phyloP scores from a whole-genome alignment of 2,888 invertebrate genomes.

The Endotricha flammealis region DNA sequence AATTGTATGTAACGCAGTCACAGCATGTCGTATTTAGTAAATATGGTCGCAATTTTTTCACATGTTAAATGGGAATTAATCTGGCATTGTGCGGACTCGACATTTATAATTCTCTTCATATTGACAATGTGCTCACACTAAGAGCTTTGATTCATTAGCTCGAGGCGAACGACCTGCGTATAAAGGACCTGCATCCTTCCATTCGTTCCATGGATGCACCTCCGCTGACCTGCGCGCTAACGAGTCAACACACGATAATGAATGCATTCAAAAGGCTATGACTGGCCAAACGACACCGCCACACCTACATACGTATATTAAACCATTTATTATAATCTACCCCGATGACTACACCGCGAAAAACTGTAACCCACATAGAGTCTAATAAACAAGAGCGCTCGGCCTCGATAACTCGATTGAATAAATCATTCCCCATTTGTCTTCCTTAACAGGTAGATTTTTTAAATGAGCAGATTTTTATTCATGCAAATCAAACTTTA shows the following conservation, averaged over 20 bases:
- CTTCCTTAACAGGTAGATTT: constrained; percentile 68
- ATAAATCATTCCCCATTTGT: constrained; percentile 66
- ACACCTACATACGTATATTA: constrained; percentile 38
- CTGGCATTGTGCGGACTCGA: constrained; percentile 54
- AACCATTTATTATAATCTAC: constrained; percentile 38
- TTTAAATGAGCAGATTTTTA: constrained; percentile 66
- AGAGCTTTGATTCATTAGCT: constrained; percentile 71
- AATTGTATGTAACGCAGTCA: too few relatives aligned
- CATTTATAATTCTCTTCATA: constrained; percentile 65
- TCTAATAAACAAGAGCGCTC: constrained; percentile 46
- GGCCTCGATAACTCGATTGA: constrained; percentile 60
- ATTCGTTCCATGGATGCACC: constrained; percentile 63
- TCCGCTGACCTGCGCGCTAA: constrained; percentile 63
- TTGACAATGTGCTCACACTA: constrained; percentile 64
- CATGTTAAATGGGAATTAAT: constrained; percentile 69
- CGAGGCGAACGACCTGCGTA: constrained; percentile 64
- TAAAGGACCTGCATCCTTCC: constrained; percentile 66
- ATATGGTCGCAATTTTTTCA: constrained; percentile 64
- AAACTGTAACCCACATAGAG: constrained; percentile 56
- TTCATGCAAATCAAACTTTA: constrained; percentile 70
- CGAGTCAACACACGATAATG: constrained; percentile 66
- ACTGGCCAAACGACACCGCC: constrained; percentile 40
- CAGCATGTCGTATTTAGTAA: too few relatives aligned
- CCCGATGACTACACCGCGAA: constrained; percentile 37
- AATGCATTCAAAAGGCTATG: constrained; percentile 60